Conservation (phyloP, 2,797 vertebrate genomes). For the Phaenicophaeus curvirostris region DNA sequence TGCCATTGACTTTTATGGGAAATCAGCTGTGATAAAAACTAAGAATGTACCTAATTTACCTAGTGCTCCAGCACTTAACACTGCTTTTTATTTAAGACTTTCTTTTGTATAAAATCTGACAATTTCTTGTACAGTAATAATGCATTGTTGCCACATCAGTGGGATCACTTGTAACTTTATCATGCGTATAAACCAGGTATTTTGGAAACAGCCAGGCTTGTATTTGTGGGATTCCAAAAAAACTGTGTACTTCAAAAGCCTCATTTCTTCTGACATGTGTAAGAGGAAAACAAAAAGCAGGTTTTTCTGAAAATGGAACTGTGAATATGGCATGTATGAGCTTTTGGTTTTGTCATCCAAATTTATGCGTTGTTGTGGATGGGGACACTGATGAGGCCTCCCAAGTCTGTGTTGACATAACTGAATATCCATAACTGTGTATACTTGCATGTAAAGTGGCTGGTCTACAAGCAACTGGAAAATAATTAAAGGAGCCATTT, state of each 20-base stretch:
- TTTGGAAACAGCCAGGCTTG: neutral
- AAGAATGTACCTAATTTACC: neutral
- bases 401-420: neutral
- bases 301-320: neutral
- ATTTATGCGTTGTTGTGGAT: neutral
- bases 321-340: neutral
- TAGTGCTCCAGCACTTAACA: neutral
- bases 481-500: neutral
- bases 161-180: too few species aligned
- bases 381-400: neutral
- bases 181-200: too few species aligned
- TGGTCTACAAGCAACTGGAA: neutral
- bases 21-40: neutral
- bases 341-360: neutral
- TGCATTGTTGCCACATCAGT: too few species aligned
- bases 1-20: neutral
- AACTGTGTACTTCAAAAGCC: neutral
- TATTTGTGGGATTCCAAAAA: neutral
- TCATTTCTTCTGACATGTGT: neutral
- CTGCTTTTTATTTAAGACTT: neutral
- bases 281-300: neutral
- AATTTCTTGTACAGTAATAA: neutral
- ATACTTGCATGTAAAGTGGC: neutral
- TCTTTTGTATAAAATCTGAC: neutral
- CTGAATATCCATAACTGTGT: neutral